A percentile compares a stretch with the other conserved stretches of the same genome.
These are phyloP conservation scores for Chitala chitala DNA, from an alignment of 2,113 vertebrate genomes.

Conservation along the genomic window DNA sequence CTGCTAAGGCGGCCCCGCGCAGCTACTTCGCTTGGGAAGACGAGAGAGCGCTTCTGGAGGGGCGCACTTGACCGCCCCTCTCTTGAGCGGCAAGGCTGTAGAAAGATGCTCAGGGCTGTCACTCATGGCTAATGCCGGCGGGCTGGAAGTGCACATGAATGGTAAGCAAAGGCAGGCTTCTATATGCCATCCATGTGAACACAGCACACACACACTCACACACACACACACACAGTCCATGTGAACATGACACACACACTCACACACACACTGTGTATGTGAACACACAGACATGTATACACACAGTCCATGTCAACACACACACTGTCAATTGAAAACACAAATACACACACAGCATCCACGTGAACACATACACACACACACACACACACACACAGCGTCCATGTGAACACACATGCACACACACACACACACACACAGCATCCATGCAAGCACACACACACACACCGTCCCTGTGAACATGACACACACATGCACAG, in stretches of 20 bases:
- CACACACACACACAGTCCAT: too few relatives aligned
- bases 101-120: constrained; percentile 62
- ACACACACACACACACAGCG: too few relatives aligned
- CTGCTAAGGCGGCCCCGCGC: constrained; percentile 49
- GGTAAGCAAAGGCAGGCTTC: not conserved
- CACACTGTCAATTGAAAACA: too few relatives aligned
- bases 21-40: constrained; percentile 63
- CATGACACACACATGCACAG: not conserved
- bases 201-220: too few relatives aligned
- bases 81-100: constrained; percentile 56
- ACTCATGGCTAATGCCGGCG: constrained; percentile 39
- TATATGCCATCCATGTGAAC: not conserved
- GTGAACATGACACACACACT: too few relatives aligned
- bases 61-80: constrained; percentile 63
- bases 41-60: constrained; percentile 53
- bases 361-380: too few relatives aligned
- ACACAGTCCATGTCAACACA: too few relatives aligned
- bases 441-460: not conserved
- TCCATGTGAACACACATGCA: too few relatives aligned
- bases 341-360: too few relatives aligned
- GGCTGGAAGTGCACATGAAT: not conserved
- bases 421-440: too few relatives aligned
- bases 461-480: not conserved
- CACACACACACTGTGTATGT: too few relatives aligned
- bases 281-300: too few relatives aligned